Conservation (phyloP, 2,113 vertebrate species). For the Oceanites oceanicus region DNA sequence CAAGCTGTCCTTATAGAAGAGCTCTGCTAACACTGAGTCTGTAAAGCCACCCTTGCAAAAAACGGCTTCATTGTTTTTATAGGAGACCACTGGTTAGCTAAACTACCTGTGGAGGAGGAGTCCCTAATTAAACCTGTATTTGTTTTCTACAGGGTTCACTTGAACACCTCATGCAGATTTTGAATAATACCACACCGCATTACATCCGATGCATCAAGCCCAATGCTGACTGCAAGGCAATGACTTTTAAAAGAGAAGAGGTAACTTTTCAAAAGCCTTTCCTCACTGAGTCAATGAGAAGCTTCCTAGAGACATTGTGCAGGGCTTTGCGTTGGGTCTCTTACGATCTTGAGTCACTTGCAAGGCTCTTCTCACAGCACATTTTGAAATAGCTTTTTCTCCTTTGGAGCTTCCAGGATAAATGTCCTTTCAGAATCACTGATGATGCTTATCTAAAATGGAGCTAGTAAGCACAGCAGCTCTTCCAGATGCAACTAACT, state of each 20-base stretch:
- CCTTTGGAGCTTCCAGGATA: neutral
- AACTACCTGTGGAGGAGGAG: neutral
- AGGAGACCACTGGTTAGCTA: neutral
- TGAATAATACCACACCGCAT: constrained; percentile 87
- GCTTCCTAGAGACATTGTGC: neutral
- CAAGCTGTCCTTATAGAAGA: neutral
- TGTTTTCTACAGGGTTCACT: constrained; percentile 84
- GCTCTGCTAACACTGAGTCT: neutral
- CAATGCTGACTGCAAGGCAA: constrained; percentile 84
- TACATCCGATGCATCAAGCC: constrained; percentile 98
- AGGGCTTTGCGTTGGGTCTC: neutral
- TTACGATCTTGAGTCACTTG: neutral
- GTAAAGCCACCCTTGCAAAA: neutral
- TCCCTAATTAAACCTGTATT: neutral
- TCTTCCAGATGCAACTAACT: neutral
- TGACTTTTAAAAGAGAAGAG: constrained; percentile 85
- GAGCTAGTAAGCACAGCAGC: neutral
- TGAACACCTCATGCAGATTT: constrained; percentile 87
- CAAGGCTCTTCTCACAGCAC: neutral
- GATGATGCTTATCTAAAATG: neutral
- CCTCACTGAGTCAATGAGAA: neutral
- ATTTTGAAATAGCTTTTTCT: neutral
- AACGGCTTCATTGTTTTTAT: accelerated
- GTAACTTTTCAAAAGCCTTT: constrained; percentile 64
- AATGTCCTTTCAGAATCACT: neutral